Evolutionary conservation across 2,797 vertebrate genomes (phyloP).

Genomic region (Myotis myotis): DNA sequence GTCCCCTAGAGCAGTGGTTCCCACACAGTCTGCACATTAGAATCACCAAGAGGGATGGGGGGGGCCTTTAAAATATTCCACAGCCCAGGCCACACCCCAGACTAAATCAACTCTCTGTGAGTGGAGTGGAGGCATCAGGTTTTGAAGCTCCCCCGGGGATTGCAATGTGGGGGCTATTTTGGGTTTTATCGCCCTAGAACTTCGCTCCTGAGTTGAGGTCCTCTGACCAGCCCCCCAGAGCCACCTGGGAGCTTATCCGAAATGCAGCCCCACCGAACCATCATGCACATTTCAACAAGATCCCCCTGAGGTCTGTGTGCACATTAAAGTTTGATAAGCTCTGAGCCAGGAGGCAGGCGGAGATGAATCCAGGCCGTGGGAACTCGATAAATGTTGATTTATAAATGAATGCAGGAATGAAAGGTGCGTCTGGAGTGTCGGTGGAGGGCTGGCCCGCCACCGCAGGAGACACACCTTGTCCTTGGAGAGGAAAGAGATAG

Average conservation of each 20-base stretch:
- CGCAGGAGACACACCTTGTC: neutral
- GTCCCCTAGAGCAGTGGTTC: neutral
- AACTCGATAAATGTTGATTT: slow-evolving; percentile 25
- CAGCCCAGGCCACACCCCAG: neutral
- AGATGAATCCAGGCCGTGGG: neutral
- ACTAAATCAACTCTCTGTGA: neutral
- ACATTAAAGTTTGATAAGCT: slow-evolving; percentile 45
- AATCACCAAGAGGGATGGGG: accelerated
- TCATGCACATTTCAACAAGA: neutral
- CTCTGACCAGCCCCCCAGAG: neutral
- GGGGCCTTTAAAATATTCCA: neutral
- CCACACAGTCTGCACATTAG: neutral
- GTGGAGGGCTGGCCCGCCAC: neutral
- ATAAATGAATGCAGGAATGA: slow-evolving; percentile 26
- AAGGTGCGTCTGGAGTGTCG: neutral
- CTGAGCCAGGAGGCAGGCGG: slow-evolving; percentile 13
- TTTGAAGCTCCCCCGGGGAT: neutral
- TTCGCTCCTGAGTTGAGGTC: neutral
- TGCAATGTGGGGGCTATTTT: neutral
- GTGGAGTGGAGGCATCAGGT: neutral
- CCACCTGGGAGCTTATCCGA: neutral
- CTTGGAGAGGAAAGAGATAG: neutral
- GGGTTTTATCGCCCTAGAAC: neutral
- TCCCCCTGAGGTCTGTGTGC: neutral
- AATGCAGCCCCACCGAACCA: neutral